Base-by-base conservation (phyloP, 2,888 invertebrate species). In the Dasysyrphus albostriatus region DNA sequence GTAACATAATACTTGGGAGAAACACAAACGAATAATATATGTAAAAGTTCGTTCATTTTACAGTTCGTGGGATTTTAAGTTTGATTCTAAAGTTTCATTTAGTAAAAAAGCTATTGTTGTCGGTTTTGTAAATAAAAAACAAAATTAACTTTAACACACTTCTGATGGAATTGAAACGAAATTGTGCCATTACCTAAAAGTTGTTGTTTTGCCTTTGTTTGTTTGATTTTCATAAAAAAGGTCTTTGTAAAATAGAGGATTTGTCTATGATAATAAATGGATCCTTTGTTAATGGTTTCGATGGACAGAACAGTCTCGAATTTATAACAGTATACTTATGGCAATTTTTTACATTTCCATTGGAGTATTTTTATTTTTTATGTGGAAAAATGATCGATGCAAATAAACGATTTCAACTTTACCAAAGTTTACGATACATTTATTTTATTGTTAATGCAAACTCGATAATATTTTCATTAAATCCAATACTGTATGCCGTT, bases 21-120 rank as follows among this genome's bases (percentile, higher is more conserved):
- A 59, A 59, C 59, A 3, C 19, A 47, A 65, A 49, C 32, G 65
- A 24, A 24, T 24, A 24, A 24, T 24, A 7, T 32, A 32, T 65
- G 47, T 34, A 3, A 24, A 24, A 24, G 24, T 24, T 24, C 24
- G 24, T 24, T 54, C n/a, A 51, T 2, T 19, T 37, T 47, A 69
- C 51, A 54, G 51, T 54, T 32, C 8, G 51, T 39, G 51, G 51
- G 51, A 51, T 67, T 37, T 67, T 9, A 29, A 69, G 24, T 37
- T 69, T n/a, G 24, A 47, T 51, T 51, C 69, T 69, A 37, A 69
- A 51, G 69, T 69, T 69, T 51, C 49, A 69, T 51, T 49, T 51
- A 54, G 14, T 16, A 54, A 51, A 16, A n/a, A 49, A 51, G 49
- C 49, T 51, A 37, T 67, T 67, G 44, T 47, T 47, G n/a, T 44